Base-by-base conservation (phyloP, 2,797 vertebrate species). In the Propithecus deckenii region DNA sequence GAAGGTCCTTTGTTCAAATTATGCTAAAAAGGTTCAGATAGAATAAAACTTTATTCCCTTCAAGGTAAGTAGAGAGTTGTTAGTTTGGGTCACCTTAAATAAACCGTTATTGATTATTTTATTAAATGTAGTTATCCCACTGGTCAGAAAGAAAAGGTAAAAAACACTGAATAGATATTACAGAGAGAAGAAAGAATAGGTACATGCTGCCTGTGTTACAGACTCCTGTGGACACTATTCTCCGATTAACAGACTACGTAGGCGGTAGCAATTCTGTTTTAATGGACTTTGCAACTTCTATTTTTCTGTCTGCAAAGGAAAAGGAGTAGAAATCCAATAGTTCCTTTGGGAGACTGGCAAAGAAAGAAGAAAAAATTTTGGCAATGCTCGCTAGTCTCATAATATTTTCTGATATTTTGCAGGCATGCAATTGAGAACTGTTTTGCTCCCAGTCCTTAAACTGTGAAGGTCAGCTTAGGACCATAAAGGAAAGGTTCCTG, bases 351-450 rank as follows among this genome's bases (percentile, higher is more conserved):
- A 72, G 5, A 63, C 14, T 43, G 13, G 43, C 61, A 83, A 72
- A 92, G 71, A 25, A 52, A 91, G 74, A 94, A 59, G 87, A 55
- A 72, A 59, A 22, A 20, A 74, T 78, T 84, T 86, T 48, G 88
- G 46, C 72, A 48, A 48, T 23, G 41, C 63, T 50, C 14, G n/a
- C 74, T 75, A 14, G 55, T 38, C 90, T 89, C 0, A 0, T 41
- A 89, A 71, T 72, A 46, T 59, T 89, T 89, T 89, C 50, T 75
- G 69, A 75, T 85, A 52, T 61, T 91, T 74, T 84, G 48, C n/a
- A 78, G 83, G n/a, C 79, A 78, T 28, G 46, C 15, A 61, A 23
- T 48, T 91, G 46, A 91, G 63, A 75, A 72, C 18, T 59, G 32
- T 78, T 67, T 74, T 81, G 20, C 46, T 95, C 23, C 41, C 25